Percentiles rank a stretch among this genome's conserved stretches.
Evolutionary conservation across 2,888 invertebrate species (phyloP).

Genomic region (Mylabris sibirica): DNA sequence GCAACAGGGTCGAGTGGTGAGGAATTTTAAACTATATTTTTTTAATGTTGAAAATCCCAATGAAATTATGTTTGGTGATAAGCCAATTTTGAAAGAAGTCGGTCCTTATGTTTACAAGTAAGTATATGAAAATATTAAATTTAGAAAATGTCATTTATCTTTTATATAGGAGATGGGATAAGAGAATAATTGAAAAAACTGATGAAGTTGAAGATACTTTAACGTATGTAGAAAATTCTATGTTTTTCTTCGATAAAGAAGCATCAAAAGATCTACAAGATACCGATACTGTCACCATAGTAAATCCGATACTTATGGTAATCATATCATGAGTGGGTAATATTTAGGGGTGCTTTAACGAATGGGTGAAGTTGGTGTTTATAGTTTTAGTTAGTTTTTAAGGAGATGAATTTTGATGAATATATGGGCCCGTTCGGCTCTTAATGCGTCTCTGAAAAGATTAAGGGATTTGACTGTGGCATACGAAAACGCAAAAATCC

Average conservation of each 20-base stretch:
- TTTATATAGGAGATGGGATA: background rate
- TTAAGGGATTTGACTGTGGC: no score
- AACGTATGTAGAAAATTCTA: background rate
- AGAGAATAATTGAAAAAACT: background rate
- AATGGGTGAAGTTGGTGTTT: no score
- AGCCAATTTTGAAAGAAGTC: conserved; percentile 65
- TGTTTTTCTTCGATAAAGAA: background rate
- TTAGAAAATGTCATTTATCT: background rate
- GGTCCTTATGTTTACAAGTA: conserved; percentile 63
- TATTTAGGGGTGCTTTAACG: no score
- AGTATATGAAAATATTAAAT: background rate
- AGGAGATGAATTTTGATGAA: no score
- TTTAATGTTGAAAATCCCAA: conserved; percentile 38
- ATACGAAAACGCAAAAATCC: no score
- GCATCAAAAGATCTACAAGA: background rate
- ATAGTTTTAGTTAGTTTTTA: no score
- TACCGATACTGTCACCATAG: background rate
- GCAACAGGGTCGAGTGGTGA: background rate
- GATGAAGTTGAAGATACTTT: conserved; percentile 11
- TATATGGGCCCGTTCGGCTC: no score
- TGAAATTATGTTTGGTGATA: conserved; percentile 64
- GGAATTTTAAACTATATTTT: background rate
- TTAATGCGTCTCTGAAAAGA: no score
- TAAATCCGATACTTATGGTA: conserved; percentile 16
- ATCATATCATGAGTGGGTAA: background rate